Conservation (phyloP, 1,140 invertebrate species). For the Pseudomyrmex concolor region DNA sequence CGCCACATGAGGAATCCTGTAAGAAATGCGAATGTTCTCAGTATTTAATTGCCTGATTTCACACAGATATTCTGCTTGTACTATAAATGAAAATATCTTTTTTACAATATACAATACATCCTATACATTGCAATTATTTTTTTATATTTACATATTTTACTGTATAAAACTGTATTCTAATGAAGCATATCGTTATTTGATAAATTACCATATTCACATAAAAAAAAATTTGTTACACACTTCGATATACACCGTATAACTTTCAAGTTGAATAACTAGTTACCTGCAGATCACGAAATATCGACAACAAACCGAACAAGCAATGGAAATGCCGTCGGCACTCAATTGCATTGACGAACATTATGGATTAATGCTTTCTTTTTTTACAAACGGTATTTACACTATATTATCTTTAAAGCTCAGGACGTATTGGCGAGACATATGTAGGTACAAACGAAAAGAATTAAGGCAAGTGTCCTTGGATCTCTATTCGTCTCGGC, state of each 20-base stretch:
- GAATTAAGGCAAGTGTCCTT: constrained; percentile 77
- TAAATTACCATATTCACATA: too few relatives aligned
- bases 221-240: neutral
- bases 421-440: constrained; percentile 50
- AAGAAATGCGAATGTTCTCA: constrained; percentile 57
- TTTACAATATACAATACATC: too few relatives aligned
- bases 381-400: neutral
- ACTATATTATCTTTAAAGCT: neutral
- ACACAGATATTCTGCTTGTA: neutral
- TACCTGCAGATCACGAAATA: constrained; percentile 9
- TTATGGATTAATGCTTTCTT: neutral
- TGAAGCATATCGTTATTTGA: too few relatives aligned
- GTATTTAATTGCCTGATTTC: neutral
- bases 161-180: too few relatives aligned
- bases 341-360: constrained; percentile 1
- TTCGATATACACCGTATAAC: neutral
- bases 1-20: constrained; percentile 81
- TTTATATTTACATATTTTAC: too few relatives aligned
- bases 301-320: constrained; percentile 3
- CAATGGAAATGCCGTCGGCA: neutral
- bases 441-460: constrained; percentile 60
- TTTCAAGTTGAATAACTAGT: neutral
- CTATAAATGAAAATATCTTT: too few relatives aligned
- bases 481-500: constrained; percentile 77
- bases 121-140: too few relatives aligned